Base-by-base conservation (phyloP, 30 jellyfish, hydroid and myxozoan species). In the Rhopilema esculentum region DNA sequence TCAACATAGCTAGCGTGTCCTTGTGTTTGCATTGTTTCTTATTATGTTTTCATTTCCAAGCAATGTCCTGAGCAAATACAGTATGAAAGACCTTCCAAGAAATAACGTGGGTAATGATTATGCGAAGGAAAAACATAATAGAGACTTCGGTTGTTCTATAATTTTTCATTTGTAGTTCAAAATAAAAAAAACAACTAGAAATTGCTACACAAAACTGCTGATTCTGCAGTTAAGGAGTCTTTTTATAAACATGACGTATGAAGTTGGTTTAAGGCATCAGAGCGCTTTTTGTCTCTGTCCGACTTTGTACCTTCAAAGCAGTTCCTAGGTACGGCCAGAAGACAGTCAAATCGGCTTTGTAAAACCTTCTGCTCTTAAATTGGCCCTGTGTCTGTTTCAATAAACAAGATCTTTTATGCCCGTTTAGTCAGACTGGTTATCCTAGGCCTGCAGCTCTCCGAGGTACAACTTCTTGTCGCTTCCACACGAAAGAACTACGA, bases 391-490 rank as follows among this genome's bases (percentile, higher is more conserved):
- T n/a, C n/a, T n/a, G n/a, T n/a, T n/a, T n/a, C n/a, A 12, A 40
- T 40, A 40, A 63, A 63, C 68, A 64, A 62, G 66, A 62, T 27
- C 23, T 1, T 53, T 26, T 0, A 18, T 8, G 25, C 29, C 75
- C 70, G 17, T 63, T 12, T 67, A 4, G 30, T 26, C 80, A 4
- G 63, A 2, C 6, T 28, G 80, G 25, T n/a, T n/a, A 20, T 8
- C 27, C 61, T 77, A 75, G 31, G 79, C 84, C 57, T 86, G 95
- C 83, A 91, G 77, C 74, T 93, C 98, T 27, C 98, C 98, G 24
- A 93, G 93, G 80, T 80, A 93, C n/a, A 93, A 74, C 73, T 88
- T 87, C 77, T 79, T 83, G 79, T 93, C 98, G 52, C 98, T 93
- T 1, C 98, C 92, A 68, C 96, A 79, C 49, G 97, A 91, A 70